These are phyloP conservation scores for Molossus molossus DNA, from an alignment of 2,797 vertebrate genomes.

Conservation along the genomic window DNA sequence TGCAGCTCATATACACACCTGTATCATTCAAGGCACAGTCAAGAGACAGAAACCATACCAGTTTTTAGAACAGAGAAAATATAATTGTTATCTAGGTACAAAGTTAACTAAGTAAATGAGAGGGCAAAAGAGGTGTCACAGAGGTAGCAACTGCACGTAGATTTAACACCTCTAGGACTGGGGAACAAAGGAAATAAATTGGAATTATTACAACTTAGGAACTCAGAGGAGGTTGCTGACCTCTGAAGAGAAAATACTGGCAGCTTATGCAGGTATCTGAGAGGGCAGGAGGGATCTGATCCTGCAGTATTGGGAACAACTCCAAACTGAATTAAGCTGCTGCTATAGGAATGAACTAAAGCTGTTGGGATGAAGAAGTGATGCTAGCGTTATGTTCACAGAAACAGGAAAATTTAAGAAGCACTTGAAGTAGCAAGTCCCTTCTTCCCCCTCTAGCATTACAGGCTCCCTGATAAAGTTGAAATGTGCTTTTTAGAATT, in stretches of 20 bases:
- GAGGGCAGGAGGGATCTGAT: background rate
- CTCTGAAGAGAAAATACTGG: background rate
- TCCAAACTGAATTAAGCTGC: background rate
- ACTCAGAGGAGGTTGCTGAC: background rate
- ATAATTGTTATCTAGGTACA: background rate
- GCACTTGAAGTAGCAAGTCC: background rate
- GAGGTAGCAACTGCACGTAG: background rate
- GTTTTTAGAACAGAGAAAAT: slow-evolving; percentile 49
- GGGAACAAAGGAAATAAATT: slow-evolving; percentile 3
- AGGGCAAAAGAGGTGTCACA: background rate
- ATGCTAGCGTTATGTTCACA: background rate
- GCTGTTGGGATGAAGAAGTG: background rate
- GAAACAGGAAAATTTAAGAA: background rate
- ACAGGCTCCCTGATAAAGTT: background rate
- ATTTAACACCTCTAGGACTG: background rate
- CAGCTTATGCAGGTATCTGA: background rate
- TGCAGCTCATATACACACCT: background rate
- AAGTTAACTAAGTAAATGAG: slow-evolving; percentile 58
- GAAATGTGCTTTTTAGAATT: slow-evolving; percentile 39
- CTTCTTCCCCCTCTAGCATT: background rate
- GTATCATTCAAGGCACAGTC: slow-evolving; percentile 23
- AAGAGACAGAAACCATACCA: background rate
- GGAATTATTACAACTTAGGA: background rate
- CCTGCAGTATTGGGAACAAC: background rate
- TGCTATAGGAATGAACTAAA: background rate